Base-by-base conservation (phyloP, 1,140 invertebrate genomes). In the Holcopasites calliopsidis region DNA sequence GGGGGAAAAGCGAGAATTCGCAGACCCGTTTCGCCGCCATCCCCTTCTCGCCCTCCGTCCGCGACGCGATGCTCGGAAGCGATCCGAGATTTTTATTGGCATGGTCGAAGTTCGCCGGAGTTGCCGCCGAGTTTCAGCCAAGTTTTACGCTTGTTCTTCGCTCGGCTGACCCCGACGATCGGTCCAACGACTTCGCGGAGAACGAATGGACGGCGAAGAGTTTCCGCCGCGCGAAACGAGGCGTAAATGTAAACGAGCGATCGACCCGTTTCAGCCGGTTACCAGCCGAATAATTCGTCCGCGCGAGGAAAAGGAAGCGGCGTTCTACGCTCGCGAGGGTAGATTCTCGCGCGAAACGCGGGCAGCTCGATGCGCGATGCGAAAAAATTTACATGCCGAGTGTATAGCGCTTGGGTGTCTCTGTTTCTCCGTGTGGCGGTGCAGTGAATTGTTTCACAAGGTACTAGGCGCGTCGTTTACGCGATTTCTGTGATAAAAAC, bases 231-330 rank as follows among this genome's bases (percentile, higher is more conserved):
- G 66, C 66, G 64, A 76, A 76, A 71, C 74, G 66, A 71, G 74
- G 66, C 74, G 74, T 76, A 76, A 76, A 76, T 76, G 74, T 76
- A 76, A 76, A 76, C 74, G 74, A 58, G 55, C 74, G 66, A 76
- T 76, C 74, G 66, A 76, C 66, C 71, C 74, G 65, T 69, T 76
- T 60, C 65, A 68, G 6, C 42, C 65, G 44, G 65, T 70, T 70
- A 70, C 65, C 73, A 38, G 18, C n/a, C 55, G 65, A 70, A 70
- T 70, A 60, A 76, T 70, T 76, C 65, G 73, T 33, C 54, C n/a
- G 26, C 38, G 35, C 58, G 35, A 42, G 35, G 38, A 42, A 13
- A 21, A 5, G 21, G 52, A 31, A 38, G 10, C 4, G 35, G 16
- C 7, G 42, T 26, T 23, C 13, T 21, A 16, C n/a, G 21, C 35